phyloP scores from a whole-genome alignment of 2,888 invertebrate species.

The Pollenia amentaria region DNA sequence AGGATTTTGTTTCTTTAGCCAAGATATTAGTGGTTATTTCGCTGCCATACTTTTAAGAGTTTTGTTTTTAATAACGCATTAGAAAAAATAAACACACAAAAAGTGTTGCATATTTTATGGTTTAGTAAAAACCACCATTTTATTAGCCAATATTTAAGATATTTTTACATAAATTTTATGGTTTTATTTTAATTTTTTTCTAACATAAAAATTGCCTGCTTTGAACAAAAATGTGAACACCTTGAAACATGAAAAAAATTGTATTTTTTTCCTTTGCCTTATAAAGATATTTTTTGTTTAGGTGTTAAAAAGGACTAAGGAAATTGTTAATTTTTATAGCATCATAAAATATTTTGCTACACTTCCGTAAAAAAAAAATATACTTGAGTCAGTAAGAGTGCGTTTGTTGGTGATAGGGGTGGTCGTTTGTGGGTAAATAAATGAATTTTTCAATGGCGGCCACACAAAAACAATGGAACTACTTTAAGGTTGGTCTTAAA shows the following conservation, averaged over 20 bases:
- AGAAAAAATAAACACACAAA: neutral
- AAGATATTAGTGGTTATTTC: no score
- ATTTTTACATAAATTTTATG: conserved; percentile 22
- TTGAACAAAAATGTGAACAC: conserved; percentile 17
- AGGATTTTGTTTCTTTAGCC: no score
- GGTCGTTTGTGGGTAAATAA: neutral
- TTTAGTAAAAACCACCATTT: neutral
- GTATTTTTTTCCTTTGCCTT: neutral
- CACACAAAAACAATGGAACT: conserved; percentile 11
- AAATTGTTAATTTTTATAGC: conserved; percentile 74
- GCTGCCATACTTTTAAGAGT: neutral
- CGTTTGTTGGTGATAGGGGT: neutral
- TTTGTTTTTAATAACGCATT: neutral
- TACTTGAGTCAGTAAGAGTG: conserved; percentile 10
- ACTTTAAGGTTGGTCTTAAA: conserved; percentile 57
- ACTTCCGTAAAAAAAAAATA: conserved; percentile 61
- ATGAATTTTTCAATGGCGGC: no score
- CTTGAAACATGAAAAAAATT: conserved; percentile 22
- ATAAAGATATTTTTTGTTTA: conserved; percentile 38
- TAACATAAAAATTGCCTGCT: conserved; percentile 1
- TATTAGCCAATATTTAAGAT: conserved; percentile 26
- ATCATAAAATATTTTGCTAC: conserved; percentile 72
- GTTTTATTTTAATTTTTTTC: neutral
- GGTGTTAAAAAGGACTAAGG: conserved; percentile 67
- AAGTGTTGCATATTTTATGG: conserved; percentile 47